Evolutionary conservation across 2,113 vertebrate species (phyloP).

Genomic region (Columbina picui): DNA sequence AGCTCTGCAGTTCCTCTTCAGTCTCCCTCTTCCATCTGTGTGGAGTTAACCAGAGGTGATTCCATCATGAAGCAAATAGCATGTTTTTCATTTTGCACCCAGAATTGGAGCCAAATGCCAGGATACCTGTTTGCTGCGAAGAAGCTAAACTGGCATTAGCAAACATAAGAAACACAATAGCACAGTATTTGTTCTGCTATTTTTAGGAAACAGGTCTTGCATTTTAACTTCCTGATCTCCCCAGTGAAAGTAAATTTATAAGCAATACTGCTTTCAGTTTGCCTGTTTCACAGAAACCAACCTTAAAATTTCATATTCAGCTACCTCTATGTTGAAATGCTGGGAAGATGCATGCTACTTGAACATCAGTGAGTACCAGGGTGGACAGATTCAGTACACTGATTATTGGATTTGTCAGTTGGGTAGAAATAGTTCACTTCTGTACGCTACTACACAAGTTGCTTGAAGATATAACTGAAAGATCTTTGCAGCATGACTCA

Average conservation of each 20-base stretch:
- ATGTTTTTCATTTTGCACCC: neutral
- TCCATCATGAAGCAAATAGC: neutral
- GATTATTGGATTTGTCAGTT: neutral
- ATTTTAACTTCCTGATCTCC: neutral
- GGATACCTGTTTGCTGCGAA: neutral
- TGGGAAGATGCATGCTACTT: neutral
- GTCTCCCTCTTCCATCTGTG: neutral
- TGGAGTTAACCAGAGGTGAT: neutral
- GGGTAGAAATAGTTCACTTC: neutral
- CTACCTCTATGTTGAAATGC: neutral
- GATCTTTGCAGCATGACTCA: neutral
- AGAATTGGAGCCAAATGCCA: neutral
- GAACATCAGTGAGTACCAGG: neutral
- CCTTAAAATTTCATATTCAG: neutral
- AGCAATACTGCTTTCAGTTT: neutral
- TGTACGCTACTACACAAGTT: neutral
- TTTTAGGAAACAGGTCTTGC: neutral
- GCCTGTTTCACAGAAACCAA: neutral
- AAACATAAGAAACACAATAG: neutral
- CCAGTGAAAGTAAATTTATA: neutral
- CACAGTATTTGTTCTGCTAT: neutral
- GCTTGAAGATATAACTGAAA: neutral
- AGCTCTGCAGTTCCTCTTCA: neutral
- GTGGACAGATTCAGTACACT: neutral
- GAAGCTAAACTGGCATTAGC: neutral